Evolutionary conservation across 2,797 vertebrate genomes (phyloP).

Genomic region (Neoniphon sammara): DNA sequence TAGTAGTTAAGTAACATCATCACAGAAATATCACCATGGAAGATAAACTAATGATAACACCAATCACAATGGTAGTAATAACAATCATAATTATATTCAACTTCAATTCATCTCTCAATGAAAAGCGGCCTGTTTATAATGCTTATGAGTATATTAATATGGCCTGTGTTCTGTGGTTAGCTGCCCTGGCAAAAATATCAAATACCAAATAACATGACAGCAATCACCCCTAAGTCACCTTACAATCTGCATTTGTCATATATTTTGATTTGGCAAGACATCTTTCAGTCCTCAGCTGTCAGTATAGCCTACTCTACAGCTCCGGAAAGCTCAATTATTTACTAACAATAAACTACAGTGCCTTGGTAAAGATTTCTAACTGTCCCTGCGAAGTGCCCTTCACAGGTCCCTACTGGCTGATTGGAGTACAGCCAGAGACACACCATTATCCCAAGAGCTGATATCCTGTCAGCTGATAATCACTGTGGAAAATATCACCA

Average conservation of each 20-base stretch:
- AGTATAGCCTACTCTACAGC: not conserved
- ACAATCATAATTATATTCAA: no score
- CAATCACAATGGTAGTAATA: no score
- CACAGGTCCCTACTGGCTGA: slow-evolving; percentile 1
- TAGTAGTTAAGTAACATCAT: no score
- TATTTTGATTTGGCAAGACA: not conserved
- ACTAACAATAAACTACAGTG: not conserved
- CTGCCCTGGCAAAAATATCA: not conserved
- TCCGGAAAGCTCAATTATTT: not conserved
- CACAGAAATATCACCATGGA: no score
- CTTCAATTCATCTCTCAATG: not conserved
- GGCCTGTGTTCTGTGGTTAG: not conserved
- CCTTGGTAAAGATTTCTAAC: not conserved
- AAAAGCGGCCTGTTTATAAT: not conserved
- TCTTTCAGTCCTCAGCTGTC: not conserved
- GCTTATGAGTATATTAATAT: not conserved
- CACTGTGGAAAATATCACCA: slow-evolving; percentile 17
- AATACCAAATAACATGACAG: not conserved
- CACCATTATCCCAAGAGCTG: slow-evolving; percentile 48
- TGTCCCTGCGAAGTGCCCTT: slow-evolving; percentile 4
- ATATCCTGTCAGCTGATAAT: slow-evolving; percentile 47
- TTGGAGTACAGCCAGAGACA: slow-evolving; percentile 14
- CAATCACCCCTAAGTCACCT: not conserved
- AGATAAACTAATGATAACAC: no score
- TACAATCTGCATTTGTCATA: not conserved